Evolutionary conservation across 2,113 vertebrate species (phyloP).

Genomic region (Micromys minutus): DNA sequence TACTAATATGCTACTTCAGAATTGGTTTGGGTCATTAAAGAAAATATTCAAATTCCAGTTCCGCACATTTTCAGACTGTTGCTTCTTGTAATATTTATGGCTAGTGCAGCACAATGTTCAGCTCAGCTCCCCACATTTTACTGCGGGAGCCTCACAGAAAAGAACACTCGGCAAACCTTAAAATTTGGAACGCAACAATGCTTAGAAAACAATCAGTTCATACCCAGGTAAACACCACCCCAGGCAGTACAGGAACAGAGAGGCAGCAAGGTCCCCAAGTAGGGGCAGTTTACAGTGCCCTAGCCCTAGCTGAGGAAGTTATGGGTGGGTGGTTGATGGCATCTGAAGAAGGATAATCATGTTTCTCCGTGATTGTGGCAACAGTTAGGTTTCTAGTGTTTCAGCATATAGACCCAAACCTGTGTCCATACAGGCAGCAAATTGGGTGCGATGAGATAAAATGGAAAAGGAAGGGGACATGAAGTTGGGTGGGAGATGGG

Average conservation of each 20-base stretch:
- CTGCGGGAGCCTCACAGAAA: background rate
- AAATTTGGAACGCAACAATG: background rate
- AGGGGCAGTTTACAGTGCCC: background rate
- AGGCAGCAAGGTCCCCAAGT: background rate
- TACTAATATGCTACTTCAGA: background rate
- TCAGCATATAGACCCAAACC: background rate
- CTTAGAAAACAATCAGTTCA: conserved; percentile 4
- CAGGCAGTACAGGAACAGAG: background rate
- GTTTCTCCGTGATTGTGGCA: background rate
- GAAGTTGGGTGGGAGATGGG: too few species aligned
- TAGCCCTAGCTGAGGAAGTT: too few species aligned
- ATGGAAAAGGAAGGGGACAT: background rate
- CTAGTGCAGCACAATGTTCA: background rate
- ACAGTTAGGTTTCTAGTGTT: background rate
- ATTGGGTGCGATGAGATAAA: background rate
- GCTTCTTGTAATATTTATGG: background rate
- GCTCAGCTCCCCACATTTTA: background rate
- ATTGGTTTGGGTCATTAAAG: background rate
- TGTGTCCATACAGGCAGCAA: background rate
- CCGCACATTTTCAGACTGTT: background rate
- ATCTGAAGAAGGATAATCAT: background rate
- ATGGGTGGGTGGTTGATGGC: background rate
- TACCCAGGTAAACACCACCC: background rate
- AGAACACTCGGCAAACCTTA: background rate
- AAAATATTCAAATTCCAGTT: background rate